Evolutionary conservation across 2,797 vertebrate genomes (phyloP), one percentile per base, ranked within the genome.

Genomic region (Argya squamiceps): DNA sequence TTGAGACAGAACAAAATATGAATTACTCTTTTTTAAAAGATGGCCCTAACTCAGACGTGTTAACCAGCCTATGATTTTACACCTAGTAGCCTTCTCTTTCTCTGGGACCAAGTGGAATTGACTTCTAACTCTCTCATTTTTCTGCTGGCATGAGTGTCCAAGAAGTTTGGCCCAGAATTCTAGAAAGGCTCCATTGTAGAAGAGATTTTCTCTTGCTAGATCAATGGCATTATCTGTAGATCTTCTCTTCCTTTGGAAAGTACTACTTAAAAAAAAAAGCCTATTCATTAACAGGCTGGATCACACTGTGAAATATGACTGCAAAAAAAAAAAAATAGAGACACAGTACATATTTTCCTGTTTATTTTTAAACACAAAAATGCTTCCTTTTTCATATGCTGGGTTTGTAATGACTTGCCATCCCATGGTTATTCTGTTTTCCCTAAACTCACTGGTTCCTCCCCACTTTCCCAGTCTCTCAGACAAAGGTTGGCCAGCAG

Each of bases 251-350:
- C 69, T 92, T 89, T 92, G 60, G 37, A 91, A 91, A 91, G 37
- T 18, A 78, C 64, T 91, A 56, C 79, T 93, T 13, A 4, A 43
- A 84, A 89, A 89, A 92, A 62, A 76, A 62, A 7, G 26, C 22
- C 84, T 94, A 63, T 96, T 92, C 84, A 95, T 80, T 92, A 91
- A 65, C 73, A 20, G 67, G 89, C 94, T 97, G 94, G 64, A 92
- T 94, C 94, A 85, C 96, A 96, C 96, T 97, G 96, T 97, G 96
- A 97, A 95, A 91, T 92, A 84, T 27, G 39, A 88, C 63, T 67
- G 26, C 0, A 67, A 64, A 24, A 64, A 49, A 26, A 29, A 32
- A 21, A 63, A 50, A 55, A 18, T 7, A 19, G 16, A 60, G 26
- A 63, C 50, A 37, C 6, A 7, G 27, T 41, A 53, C 46, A 62